Evolutionary conservation across 2,888 invertebrate species (phyloP), one percentile per base, ranked within the genome.

Genomic region (Himalopsyche anomala): DNA sequence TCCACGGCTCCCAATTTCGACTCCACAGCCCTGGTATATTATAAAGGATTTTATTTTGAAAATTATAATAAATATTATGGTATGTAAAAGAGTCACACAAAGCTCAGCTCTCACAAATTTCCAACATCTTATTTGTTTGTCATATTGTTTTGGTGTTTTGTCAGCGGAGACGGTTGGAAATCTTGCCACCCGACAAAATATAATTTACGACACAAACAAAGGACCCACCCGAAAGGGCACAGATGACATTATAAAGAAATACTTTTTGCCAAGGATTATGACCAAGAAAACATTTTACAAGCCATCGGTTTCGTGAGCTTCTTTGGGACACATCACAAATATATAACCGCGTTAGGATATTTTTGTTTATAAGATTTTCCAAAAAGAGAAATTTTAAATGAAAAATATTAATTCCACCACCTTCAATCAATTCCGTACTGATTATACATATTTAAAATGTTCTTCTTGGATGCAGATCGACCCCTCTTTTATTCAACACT

Each of bases 131-230:
- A 62, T 62, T 62, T 62, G 28, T 28, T 62, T 19, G 6, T 9
- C 62, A 62, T 19, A 62, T 62, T 62, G 62, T 62, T 62, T 19
- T 19, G 62, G 19, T 62, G 62, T 62, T 62, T 62, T 62, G 62
- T 62, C 62, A 62, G 19, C 62, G 62, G 19, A 51, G 62, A 8
- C 62, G 62, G 62, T 8, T 19, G 62, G 62, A 62, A 28, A 19
- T 62, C 62, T 62, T 62, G 62, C 62, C 62, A 62, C 62, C 62
- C 62, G 62, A 62, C 62, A 62, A 62, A 62, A 62, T 62, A 62
- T 19, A 19, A 62, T 62, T 19, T 62, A 62, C 28, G 28, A 19
- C 62, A 19, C 62, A 62, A 62, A 62, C 62, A 62, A 62, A 62
- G 62, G 19, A 62, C 62, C 8, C 62, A 62, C 62, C 8, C 62